Evolutionary conservation across 1,140 invertebrate species (phyloP).

Genomic region (Capitella teleta): DNA sequence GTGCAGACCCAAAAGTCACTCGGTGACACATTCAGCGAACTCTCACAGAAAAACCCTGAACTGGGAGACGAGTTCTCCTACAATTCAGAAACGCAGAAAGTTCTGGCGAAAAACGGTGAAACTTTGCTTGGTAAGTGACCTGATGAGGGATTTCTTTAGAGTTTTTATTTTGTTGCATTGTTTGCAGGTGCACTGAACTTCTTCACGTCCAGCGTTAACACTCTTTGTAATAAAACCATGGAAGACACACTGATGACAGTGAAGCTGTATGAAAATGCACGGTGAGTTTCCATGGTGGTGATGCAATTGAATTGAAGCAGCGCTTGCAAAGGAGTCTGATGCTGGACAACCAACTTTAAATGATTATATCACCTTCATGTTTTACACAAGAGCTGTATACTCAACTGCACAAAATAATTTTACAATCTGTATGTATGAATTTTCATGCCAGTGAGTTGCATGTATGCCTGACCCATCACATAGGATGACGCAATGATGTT

Average conservation of each 20-base stretch:
- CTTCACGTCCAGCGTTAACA: conserved; percentile 89
- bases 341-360: no score
- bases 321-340: no score
- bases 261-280: conserved; percentile 80
- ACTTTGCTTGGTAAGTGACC: conserved; percentile 52
- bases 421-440: no score
- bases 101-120: conserved; percentile 87
- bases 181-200: conserved; percentile 71
- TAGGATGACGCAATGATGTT: no score
- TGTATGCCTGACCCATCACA: no score
- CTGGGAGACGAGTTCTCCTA: conserved; percentile 88
- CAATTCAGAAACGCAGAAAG: conserved; percentile 88
- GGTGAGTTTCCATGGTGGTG: no score
- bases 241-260: conserved; percentile 90
- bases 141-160: not conserved
- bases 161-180: not conserved
- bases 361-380: no score
- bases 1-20: conserved; percentile 66
- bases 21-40: conserved; percentile 83
- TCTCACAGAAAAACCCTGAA: conserved; percentile 87
- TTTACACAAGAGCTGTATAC: no score
- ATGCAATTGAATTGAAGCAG: no score
- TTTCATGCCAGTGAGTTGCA: no score
- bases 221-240: conserved; percentile 90
- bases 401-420: no score